phyloP scores from a whole-genome alignment of 2,797 vertebrate genomes.

The Squalus acanthias region DNA sequence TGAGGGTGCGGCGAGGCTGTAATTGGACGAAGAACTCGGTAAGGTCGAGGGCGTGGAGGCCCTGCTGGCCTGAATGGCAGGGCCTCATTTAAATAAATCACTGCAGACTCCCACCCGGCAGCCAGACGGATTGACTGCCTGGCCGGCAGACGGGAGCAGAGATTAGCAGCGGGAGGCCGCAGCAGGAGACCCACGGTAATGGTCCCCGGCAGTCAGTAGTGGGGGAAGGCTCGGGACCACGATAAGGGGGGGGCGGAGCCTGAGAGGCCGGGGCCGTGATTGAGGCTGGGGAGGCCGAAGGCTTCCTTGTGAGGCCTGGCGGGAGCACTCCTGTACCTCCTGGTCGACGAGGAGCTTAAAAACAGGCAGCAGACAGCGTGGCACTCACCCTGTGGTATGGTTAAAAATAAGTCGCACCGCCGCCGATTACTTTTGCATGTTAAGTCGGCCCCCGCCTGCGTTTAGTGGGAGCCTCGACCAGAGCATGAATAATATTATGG shows the following conservation, averaged over 20 bases:
- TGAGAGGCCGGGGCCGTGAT: background rate
- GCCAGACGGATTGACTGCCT: background rate
- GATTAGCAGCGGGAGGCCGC: background rate
- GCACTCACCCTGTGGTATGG: background rate
- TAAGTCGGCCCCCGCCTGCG: background rate
- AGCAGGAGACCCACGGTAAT: too few relatives aligned
- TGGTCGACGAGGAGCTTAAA: background rate
- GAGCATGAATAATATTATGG: background rate
- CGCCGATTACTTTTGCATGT: background rate
- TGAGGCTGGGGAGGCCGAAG: background rate
- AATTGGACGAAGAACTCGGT: background rate
- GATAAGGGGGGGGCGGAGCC: background rate
- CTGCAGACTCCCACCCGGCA: background rate
- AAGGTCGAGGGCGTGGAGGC: background rate
- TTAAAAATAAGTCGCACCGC: background rate
- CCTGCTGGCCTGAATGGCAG: too few relatives aligned
- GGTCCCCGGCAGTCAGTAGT: background rate
- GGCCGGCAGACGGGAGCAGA: background rate
- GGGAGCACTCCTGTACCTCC: background rate
- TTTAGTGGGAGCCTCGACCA: background rate
- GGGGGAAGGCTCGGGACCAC: background rate
- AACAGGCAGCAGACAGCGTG: background rate
- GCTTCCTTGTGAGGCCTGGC: background rate
- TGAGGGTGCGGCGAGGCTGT: background rate
- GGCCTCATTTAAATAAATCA: background rate